phyloP scores from a whole-genome alignment of 1,140 invertebrate genomes.

The Chrysopa pallens region DNA sequence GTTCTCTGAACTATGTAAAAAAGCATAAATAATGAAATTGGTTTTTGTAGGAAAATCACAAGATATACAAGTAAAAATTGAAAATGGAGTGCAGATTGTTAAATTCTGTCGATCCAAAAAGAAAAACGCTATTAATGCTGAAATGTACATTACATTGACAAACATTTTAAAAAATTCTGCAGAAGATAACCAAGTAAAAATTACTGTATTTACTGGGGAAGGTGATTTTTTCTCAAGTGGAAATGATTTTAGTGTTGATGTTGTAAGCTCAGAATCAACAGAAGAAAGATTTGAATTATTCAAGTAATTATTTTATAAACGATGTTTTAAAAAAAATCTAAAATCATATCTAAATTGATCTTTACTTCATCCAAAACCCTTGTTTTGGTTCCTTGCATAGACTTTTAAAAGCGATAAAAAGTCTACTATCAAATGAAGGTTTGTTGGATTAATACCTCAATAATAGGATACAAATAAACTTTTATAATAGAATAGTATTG shows the following conservation, averaged over 20 bases:
- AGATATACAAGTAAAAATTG: constrained; percentile 2
- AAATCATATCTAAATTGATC: too few species aligned
- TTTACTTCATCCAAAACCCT: too few species aligned
- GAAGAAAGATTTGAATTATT: neutral
- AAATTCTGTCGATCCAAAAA: constrained; percentile 51
- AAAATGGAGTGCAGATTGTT: constrained; percentile 40
- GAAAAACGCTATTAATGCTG: constrained; percentile 56
- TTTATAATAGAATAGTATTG: too few species aligned
- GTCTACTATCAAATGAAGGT: too few species aligned
- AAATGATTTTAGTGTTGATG: constrained; percentile 48
- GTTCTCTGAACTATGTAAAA: too few species aligned
- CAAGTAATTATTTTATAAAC: neutral
- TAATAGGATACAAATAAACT: too few species aligned
- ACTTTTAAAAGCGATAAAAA: too few species aligned
- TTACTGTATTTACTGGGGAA: constrained; percentile 54
- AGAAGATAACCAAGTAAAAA: constrained; percentile 35
- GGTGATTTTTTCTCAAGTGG: constrained; percentile 75
- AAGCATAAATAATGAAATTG: too few species aligned
- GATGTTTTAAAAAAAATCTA: too few species aligned
- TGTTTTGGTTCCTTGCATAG: too few species aligned
- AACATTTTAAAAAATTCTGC: constrained; percentile 45
- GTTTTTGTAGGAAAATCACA: too few species aligned
- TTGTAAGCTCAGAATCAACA: constrained; percentile 3
- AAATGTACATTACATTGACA: constrained; percentile 53
- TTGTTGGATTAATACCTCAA: too few species aligned